Evolutionary conservation across 2,797 vertebrate genomes (phyloP).

Genomic region (Amazona ochrocephala): DNA sequence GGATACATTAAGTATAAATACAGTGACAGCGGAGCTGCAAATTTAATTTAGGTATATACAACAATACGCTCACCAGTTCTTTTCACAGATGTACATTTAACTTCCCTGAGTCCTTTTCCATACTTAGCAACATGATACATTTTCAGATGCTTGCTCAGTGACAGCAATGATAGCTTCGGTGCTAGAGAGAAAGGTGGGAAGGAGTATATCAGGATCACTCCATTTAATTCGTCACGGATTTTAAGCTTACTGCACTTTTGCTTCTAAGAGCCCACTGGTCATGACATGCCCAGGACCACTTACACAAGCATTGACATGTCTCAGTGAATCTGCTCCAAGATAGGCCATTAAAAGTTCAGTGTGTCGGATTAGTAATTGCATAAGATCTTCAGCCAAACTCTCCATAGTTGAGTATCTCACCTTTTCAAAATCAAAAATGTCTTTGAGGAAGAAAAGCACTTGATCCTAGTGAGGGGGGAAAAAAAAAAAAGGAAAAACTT

Average conservation of each 20-base stretch:
- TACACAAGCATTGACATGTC: constrained; percentile 70
- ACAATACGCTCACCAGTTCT: neutral
- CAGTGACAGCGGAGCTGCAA: constrained; percentile 34
- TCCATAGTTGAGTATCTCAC: constrained; percentile 90
- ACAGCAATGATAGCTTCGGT: neutral
- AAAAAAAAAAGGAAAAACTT: neutral
- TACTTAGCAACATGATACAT: neutral
- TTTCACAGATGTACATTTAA: neutral
- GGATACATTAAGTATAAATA: constrained; percentile 47
- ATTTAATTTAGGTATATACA: constrained; percentile 50
- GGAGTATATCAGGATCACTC: neutral
- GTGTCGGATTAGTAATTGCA: constrained; percentile 85
- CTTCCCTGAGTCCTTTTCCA: constrained; percentile 76
- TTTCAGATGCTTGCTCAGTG: neutral
- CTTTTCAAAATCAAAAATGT: constrained; percentile 97
- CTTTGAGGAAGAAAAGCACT: constrained; percentile 93
- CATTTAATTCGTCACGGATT: neutral
- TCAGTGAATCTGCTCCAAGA: constrained; percentile 80
- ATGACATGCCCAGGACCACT: constrained; percentile 63
- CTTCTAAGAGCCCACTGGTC: constrained; percentile 77
- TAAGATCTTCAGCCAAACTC: constrained; percentile 88
- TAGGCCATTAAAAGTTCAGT: constrained; percentile 87
- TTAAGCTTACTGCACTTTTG: constrained; percentile 76
- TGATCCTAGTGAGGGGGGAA: constrained; percentile 82
- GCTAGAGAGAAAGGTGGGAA: neutral